Evolutionary conservation across 2,113 vertebrate genomes (phyloP).

Genomic region (Epinephelus lanceolatus): DNA sequence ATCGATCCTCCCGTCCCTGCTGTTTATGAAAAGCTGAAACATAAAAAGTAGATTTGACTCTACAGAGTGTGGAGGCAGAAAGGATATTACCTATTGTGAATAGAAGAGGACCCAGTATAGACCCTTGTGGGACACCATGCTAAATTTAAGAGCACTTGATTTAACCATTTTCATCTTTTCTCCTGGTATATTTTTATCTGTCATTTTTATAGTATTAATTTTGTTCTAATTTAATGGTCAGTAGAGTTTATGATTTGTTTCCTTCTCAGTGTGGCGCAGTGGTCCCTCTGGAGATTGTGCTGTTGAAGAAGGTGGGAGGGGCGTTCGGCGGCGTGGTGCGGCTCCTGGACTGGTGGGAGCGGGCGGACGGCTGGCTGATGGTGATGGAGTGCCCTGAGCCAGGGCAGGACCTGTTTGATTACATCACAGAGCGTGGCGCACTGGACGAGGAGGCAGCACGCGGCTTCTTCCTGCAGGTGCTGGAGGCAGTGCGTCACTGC

Average conservation of each 20-base stretch:
- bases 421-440: constrained; percentile 94
- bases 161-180: no score
- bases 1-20: no score
- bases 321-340: constrained; percentile 91
- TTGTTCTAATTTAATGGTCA: no score
- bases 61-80: no score
- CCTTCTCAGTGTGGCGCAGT: constrained; percentile 84
- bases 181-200: background rate
- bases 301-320: constrained; percentile 92
- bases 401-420: constrained; percentile 95
- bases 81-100: no score
- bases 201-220: background rate
- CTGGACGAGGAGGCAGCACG: constrained; percentile 91
- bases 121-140: background rate
- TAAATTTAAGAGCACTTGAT: background rate
- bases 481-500: constrained; percentile 94
- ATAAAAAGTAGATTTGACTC: no score
- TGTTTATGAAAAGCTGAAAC: no score
- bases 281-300: constrained; percentile 93
- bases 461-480: constrained; percentile 92
- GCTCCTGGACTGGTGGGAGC: constrained; percentile 94
- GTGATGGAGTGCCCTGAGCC: constrained; percentile 93
- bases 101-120: background rate
- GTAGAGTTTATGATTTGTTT: background rate
- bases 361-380: constrained; percentile 90